These are phyloP conservation scores for Lutraria lutraria DNA, from an alignment of 2,888 invertebrate species.

Conservation along the genomic window DNA sequence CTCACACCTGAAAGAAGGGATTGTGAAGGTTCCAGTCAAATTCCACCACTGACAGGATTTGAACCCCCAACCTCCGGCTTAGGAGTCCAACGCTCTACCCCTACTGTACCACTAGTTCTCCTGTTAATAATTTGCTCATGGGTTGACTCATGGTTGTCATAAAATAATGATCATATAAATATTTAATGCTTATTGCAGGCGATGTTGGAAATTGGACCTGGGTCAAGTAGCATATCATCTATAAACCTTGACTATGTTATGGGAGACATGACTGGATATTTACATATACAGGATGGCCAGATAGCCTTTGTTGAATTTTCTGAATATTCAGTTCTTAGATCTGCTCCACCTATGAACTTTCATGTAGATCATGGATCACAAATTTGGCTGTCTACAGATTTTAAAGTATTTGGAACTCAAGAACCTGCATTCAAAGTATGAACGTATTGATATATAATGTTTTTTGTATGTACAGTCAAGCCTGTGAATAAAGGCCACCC, in stretches of 20 bases:
- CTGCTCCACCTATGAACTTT: conserved; percentile 77
- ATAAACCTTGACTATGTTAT: conserved; percentile 74
- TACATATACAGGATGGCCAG: conserved; percentile 71
- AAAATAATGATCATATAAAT: no score
- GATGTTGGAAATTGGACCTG: conserved; percentile 69
- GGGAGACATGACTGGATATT: conserved; percentile 75
- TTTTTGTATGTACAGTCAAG: no score
- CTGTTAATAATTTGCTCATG: no score
- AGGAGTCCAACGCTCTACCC: no score
- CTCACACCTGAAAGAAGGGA: no score
- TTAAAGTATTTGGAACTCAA: conserved; percentile 73
- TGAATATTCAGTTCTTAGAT: conserved; percentile 66
- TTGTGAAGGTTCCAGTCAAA: no score
- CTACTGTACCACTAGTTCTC: no score
- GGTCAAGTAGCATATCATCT: conserved; percentile 52
- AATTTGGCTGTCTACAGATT: conserved; percentile 74
- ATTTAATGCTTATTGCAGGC: conserved; percentile 63
- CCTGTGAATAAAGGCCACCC: no score
- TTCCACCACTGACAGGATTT: no score
- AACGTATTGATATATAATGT: no score
- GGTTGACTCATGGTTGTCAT: no score
- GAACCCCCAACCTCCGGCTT: no score
- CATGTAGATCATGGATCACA: conserved; percentile 70
- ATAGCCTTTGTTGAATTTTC: conserved; percentile 73
- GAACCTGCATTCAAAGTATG: conserved; percentile 68